phyloP scores from a whole-genome alignment of 2,797 vertebrate species.

The Pygocentrus nattereri region DNA sequence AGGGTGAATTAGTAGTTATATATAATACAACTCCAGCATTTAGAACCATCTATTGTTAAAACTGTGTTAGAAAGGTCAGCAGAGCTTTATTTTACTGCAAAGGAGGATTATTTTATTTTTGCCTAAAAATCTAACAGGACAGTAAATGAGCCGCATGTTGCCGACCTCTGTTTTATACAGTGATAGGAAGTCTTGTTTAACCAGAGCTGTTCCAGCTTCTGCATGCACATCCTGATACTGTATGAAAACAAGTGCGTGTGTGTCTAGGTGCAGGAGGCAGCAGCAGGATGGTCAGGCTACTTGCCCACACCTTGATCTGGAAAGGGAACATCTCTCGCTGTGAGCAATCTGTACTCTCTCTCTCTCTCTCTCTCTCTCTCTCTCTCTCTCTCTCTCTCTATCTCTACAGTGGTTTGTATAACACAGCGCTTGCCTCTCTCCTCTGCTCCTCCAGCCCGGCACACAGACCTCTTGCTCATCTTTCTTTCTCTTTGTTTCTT shows the following conservation, averaged over 20 bases:
- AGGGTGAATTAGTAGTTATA: too few relatives aligned
- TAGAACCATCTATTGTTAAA: too few relatives aligned
- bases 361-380: constrained; percentile 41
- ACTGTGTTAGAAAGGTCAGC: too few relatives aligned
- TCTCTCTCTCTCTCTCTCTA: neutral
- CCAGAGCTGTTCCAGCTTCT: too few relatives aligned
- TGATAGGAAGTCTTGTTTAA: too few relatives aligned
- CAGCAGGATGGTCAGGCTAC: constrained; percentile 46
- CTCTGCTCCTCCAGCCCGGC: constrained; percentile 24
- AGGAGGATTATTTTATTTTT: too few relatives aligned
- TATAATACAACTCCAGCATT: too few relatives aligned
- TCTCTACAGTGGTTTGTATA: constrained; percentile 35
- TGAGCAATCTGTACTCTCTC: constrained; percentile 76
- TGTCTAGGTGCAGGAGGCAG: constrained; percentile 39
- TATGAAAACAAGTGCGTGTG: neutral
- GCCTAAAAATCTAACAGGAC: too few relatives aligned
- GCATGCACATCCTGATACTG: neutral
- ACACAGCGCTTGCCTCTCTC: constrained; percentile 21
- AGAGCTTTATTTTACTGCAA: too few relatives aligned
- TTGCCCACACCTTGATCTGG: constrained; percentile 61
- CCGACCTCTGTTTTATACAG: too few relatives aligned
- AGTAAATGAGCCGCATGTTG: too few relatives aligned
- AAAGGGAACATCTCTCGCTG: constrained; percentile 76
- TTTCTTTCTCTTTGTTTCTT: constrained; percentile 9
- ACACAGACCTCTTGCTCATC: constrained; percentile 11